A percentile compares a stretch with the other conserved stretches of the same genome.
phyloP scores from a whole-genome alignment of 1,140 invertebrate genomes.

The Heliconius melpomene region DNA sequence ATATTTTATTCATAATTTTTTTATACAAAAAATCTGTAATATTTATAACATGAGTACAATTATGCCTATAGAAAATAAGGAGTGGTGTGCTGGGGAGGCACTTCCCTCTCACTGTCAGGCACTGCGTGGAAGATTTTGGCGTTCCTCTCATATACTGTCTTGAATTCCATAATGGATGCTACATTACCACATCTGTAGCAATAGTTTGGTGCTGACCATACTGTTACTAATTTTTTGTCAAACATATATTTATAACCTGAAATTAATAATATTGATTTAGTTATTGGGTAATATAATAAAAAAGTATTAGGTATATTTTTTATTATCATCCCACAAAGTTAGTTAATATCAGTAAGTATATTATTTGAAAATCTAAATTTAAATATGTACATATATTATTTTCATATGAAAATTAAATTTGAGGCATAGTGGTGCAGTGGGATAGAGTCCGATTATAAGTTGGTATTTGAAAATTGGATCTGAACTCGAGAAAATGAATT shows the following conservation, averaged over 20 bases:
- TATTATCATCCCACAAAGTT: constrained; percentile 26
- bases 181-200: constrained; percentile 97
- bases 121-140: constrained; percentile 97
- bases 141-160: constrained; percentile 87
- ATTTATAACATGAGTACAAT: constrained; percentile 42
- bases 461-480: too few relatives aligned
- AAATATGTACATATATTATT: too few relatives aligned
- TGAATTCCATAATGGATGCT: constrained; percentile 94
- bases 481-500: too few relatives aligned
- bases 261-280: constrained; percentile 53
- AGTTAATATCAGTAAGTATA: too few relatives aligned
- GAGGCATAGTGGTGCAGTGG: too few relatives aligned
- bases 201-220: constrained; percentile 98
- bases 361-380: too few relatives aligned
- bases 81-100: constrained; percentile 94
- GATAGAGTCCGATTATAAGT: too few relatives aligned
- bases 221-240: constrained; percentile 95
- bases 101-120: constrained; percentile 94
- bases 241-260: constrained; percentile 97
- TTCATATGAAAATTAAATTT: too few relatives aligned
- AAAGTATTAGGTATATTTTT: constrained; percentile 2
- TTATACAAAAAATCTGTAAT: constrained; percentile 64
- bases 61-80: constrained; percentile 94
- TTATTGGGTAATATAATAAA: neutral
- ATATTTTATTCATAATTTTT: constrained; percentile 60